Evolutionary conservation across 1,140 invertebrate species (phyloP), one percentile per base, ranked within the genome.

Genomic region (Augochlora pura): DNA sequence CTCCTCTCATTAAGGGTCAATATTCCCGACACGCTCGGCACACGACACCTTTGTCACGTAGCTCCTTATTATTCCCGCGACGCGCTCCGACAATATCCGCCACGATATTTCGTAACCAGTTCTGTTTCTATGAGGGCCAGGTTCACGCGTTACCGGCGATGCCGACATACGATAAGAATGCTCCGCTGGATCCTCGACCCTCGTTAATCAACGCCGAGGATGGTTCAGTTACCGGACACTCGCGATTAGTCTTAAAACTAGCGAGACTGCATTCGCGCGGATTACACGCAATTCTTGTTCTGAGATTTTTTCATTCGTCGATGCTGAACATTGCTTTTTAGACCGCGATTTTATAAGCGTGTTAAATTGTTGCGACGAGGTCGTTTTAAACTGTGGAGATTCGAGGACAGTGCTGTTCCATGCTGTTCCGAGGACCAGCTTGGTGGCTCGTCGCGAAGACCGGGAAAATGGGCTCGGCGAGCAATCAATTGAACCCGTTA

Each of bases 11-110:
- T n/a, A 57, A 38, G 6, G 63, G 38, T 54, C 52, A 38, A 76
- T 76, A 54, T 67, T 76, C 64, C 66, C 46, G 46, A 76, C 52
- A 59, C 46, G 38, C 25, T 25, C 52, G 4, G 32, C 14, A 32
- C 32, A 16, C 52, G 54, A 4, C 52, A 46, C 25, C 64, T 59
- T n/a, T 18, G 52, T 76, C 73, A 75, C 64, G 64, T 76, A 76
- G 46, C 74, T 57, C 68, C 42, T 76, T 60, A 68, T 76, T 76
- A 76, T 60, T 76, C 74, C 54, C 65, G 38, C 12, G 54, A 60
- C 7, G 9, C 65, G 74, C 46, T 46, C 65, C 8, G 42, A 38
- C 25, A 42, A 76, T 59, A 67, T 67, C 52, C 62, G 73, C 25
- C 9, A 16, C 18, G 60, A 38, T 46, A 32, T 76, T 76, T 42